These are phyloP conservation scores for Cyanoderma ruficeps DNA, from an alignment of 2,113 vertebrate species.

Conservation along the genomic window DNA sequence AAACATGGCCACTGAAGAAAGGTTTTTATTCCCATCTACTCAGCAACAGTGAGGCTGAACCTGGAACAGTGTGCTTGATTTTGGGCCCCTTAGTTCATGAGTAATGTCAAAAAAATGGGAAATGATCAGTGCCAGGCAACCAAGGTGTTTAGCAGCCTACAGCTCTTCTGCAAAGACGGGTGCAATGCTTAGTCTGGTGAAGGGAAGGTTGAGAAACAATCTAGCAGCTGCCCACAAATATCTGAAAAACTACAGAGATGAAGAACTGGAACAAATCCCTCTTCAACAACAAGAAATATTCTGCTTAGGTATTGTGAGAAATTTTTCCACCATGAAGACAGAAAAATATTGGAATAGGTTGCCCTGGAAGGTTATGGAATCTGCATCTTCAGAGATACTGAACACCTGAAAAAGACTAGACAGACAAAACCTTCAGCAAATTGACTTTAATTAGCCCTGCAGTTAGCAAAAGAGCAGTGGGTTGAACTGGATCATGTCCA, in stretches of 20 bases:
- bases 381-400: background rate
- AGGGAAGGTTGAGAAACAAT: background rate
- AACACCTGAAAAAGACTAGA: background rate
- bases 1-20: background rate
- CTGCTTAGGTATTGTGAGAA: background rate
- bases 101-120: background rate
- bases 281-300: background rate
- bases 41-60: background rate
- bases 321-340: background rate
- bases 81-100: background rate
- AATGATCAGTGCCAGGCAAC: background rate
- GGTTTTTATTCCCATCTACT: background rate
- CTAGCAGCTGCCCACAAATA: background rate
- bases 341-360: background rate
- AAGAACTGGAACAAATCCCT: background rate
- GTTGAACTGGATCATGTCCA: background rate
- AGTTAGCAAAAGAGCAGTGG: background rate
- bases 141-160: background rate
- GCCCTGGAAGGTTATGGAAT: background rate
- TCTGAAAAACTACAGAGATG: background rate
- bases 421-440: background rate
- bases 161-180: background rate
- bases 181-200: background rate
- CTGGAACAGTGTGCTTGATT: background rate
- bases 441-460: background rate